Base-by-base conservation (phyloP, 2,113 vertebrate genomes). In the Haliaeetus leucogaster region DNA sequence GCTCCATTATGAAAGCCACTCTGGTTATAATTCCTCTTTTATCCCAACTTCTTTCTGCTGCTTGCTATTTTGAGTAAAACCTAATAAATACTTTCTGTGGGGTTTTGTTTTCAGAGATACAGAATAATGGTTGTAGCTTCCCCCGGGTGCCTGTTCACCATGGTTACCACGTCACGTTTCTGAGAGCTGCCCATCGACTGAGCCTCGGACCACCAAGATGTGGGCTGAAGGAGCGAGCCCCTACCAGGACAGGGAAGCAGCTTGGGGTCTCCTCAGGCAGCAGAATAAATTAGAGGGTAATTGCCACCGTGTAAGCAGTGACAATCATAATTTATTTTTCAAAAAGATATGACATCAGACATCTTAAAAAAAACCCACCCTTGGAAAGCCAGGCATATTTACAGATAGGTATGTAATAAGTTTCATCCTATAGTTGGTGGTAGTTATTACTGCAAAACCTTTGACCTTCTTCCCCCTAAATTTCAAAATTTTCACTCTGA, bases 361-460 rank as follows among this genome's bases (percentile, higher is more conserved):
- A 29, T 4, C 16, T 59, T 48, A 14, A 48, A 48, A 27, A 2
- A 0, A 0, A 0, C 5, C 6, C n/a, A 47, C 16, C 3, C 10
- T 68, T 87, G 30, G n/a, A 90, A 88, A 88, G 6, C 8, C 26
- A 59, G 36, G 48, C 11, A 90, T 59, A 90, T 70, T n/a, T 70
- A 62, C 10, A n/a, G 17, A 7, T 32, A 19, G 13, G 5, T 76
- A 11, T 17, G 16, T 3, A 48, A 38, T 6, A 8, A 10, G 11
- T 16, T 45, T 86, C 42, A 59, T 59, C n/a, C 26, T 43, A 6
- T 3, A 13, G n/a, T 6, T 76, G 23, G 11, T 74, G 16, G 15
- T 9, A 30, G 30, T 20, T 67, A 23, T 30, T 55, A n/a, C 25
- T 59, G 65, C 52, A 87, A 63, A 91, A 40, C 10, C 70, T 71